phyloP scores from a whole-genome alignment of 2,113 vertebrate genomes.

The Eubucco bourcierii region DNA sequence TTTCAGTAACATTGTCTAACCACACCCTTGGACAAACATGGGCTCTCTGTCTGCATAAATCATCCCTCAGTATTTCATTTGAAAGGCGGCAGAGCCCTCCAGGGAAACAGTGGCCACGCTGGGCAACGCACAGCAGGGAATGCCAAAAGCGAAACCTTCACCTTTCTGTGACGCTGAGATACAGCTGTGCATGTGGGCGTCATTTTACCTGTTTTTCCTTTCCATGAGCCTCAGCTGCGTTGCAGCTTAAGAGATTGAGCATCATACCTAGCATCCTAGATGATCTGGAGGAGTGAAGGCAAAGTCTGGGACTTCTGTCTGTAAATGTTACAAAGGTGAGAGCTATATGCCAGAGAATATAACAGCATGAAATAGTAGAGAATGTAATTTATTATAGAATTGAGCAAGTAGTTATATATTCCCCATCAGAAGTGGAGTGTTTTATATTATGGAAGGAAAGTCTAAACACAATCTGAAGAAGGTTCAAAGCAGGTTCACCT shows the following conservation, averaged over 20 bases:
- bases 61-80: background rate
- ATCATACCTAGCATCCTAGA: background rate
- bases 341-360: background rate
- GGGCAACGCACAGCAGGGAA: background rate
- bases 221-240: rapidly evolving
- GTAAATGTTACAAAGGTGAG: background rate
- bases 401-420: background rate
- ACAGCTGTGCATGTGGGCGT: rapidly evolving
- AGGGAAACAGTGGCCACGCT: background rate
- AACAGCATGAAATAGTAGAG: background rate
- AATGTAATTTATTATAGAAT: background rate
- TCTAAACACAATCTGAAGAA: background rate
- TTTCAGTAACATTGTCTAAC: background rate
- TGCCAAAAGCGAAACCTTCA: background rate
- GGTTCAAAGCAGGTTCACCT: background rate
- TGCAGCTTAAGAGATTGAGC: background rate
- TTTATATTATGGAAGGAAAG: background rate
- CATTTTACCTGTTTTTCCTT: background rate
- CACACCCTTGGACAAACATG: background rate
- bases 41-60: background rate
- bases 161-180: background rate
- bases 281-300: background rate
- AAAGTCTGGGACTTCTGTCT: background rate
- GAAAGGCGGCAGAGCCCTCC: background rate
- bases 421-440: background rate